Conservation (phyloP, 2,888 invertebrate species). For the Candidula unifasciata region DNA sequence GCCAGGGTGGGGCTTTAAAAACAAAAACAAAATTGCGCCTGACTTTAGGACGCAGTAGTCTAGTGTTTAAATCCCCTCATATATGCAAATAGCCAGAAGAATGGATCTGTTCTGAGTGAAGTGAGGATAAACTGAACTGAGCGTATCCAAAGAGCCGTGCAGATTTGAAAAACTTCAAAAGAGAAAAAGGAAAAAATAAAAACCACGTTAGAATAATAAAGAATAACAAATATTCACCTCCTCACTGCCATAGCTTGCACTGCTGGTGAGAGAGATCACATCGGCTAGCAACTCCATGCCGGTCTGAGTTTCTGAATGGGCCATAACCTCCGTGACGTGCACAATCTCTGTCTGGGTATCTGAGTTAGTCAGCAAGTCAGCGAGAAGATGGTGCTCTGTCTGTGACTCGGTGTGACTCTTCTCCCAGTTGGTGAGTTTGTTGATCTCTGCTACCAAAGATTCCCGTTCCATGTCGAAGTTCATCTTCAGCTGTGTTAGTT, state of each 20-base stretch:
- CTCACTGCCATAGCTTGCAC: constrained; percentile 50
- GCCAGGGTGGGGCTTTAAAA: no score
- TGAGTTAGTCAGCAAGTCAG: constrained; percentile 2
- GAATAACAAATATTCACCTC: constrained; percentile 26
- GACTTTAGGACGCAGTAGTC: no score
- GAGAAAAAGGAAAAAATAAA: background rate
- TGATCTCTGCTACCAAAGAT: constrained; percentile 46
- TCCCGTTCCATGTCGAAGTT: constrained; percentile 56
- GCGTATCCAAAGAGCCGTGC: no score
- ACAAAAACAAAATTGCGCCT: no score
- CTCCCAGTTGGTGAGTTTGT: constrained; percentile 12
- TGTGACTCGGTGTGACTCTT: constrained; percentile 22
- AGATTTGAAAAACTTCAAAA: no score
- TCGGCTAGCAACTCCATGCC: constrained; percentile 50
- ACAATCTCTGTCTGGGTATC: constrained; percentile 39
- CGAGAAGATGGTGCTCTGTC: constrained; percentile 16
- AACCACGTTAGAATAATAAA: background rate
- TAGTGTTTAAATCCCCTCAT: no score
- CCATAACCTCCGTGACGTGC: constrained; percentile 29
- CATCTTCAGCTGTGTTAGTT: constrained; percentile 49
- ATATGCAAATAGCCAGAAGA: no score
- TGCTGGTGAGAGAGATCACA: constrained; percentile 51
- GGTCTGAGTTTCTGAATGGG: constrained; percentile 51
- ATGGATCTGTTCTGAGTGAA: no score
- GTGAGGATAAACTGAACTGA: no score